Base-by-base conservation (phyloP, 2,888 invertebrate genomes). In the Isotomurus palustris region DNA sequence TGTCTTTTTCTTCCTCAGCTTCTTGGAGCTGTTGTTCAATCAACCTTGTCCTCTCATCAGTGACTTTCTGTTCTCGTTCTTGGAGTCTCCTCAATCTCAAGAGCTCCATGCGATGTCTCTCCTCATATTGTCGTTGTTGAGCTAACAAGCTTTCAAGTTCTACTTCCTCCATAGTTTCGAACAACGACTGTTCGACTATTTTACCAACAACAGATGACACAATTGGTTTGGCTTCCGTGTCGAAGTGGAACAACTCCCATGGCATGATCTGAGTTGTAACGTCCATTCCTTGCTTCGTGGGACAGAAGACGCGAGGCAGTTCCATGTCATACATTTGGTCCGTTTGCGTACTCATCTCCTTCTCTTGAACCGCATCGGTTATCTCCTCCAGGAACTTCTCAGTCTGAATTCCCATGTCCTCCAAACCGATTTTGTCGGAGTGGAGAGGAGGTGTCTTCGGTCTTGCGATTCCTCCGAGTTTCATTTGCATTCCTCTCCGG, bases 111-210 rank as follows among this genome's bases (percentile, higher is more conserved):
- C 87, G 87, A 55, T 91, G 81, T 62, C 87, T 78, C 74, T 86
- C 83, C 65, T 80, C 75, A 73, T 83, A 86, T 73, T 83, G 77
- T 74, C 85, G 79, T 75, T 87, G 89, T 74, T 91, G 89, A 73
- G 85, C 84, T 57, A 86, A 80, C 65, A 94, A 78, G 27, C 86
- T 82, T 8, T 86, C 85, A 68, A 93, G 78, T 77, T 94, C 94
- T 76, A 92, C 91, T 75, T 95, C 94, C 75, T 94, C 91, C 70
- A 92, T 82, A 35, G 91, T 90, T 76, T 95, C 94, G 14, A 88
- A 81, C 70, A 94, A 78, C 45, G 91, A 85, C 78, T 92, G 91
- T 75, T 94, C 91, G 59, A 91, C 80, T 58, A 91, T 88, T 76
- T 90, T 88, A 52, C 91, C 91, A 45, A 92, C 87, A 62, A 94